A percentile compares a stretch with the other conserved stretches of the same genome.
Conservation (phyloP, 2,113 vertebrate species). For the Mastomys natalensis region DNA sequence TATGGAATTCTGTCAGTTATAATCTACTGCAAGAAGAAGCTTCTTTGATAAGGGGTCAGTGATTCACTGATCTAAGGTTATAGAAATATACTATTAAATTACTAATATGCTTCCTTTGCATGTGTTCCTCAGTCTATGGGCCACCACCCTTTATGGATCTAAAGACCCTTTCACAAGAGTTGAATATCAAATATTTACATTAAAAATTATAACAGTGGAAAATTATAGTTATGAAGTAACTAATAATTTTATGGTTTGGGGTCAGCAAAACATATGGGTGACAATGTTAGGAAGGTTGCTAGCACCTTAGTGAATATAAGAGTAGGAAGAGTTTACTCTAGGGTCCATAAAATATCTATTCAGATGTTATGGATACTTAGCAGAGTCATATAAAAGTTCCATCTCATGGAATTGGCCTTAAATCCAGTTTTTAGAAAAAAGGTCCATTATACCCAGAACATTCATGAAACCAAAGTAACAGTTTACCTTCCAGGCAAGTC, state of each 20-base stretch:
- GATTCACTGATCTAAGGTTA: background rate
- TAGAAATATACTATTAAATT: background rate
- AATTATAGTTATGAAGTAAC: background rate
- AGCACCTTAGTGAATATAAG: background rate
- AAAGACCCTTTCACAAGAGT: background rate
- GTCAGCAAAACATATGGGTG: background rate
- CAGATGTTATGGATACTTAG: background rate
- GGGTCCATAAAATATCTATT: background rate
- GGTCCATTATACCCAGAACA: rapidly evolving
- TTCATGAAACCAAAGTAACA: background rate
- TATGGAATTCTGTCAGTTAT: background rate
- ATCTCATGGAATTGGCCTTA: background rate
- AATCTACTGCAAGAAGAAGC: background rate
- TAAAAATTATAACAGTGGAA: background rate
- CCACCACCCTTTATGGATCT: background rate
- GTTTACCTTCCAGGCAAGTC: background rate
- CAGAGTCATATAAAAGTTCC: background rate
- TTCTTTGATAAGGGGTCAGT: no score
- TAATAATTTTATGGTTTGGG: background rate
- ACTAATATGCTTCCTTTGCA: background rate
- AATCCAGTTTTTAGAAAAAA: background rate
- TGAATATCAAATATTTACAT: background rate
- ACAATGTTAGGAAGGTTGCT: background rate
- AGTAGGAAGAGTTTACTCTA: background rate
- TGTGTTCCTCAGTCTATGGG: background rate